Evolutionary conservation across 2,888 invertebrate genomes (phyloP), one percentile per base, ranked within the genome.

Genomic region (Keiferia lycopersicella): DNA sequence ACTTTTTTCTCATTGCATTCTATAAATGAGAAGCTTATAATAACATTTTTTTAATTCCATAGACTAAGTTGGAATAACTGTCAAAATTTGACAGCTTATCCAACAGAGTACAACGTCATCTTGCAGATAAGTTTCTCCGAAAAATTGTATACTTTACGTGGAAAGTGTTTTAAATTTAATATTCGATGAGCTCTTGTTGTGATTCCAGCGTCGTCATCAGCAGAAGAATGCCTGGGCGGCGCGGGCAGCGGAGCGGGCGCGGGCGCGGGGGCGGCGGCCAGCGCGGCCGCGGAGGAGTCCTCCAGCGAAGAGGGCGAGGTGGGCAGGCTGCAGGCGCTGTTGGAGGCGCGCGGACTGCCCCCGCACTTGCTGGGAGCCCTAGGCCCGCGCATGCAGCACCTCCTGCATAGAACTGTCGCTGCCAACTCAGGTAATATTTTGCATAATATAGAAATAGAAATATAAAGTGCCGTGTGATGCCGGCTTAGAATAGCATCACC

Each of bases 341-440:
- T 99, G 62, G 99, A 99, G 89, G 97, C 98, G 14, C 93, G 98
- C 71, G 99, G 99, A 30, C 87, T 99, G 72, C 98, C 99, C n/a
- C 98, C 98, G 14, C 98, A 99, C 83, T 93, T 99, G 67, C 97
- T 99, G 76, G 98, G 98, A 41, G 98, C 98, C 0, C 93, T 99
- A 63, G 99, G 98, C 0, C 98, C 99, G 59, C 94, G 99, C 62
- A 98, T 99, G 98, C 98, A 99, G 82, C 98, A 98, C 81, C 92
- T 99, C 65, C 91, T 99, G 68, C 98, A 99, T 82, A 94, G 98
- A 72, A 98, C 97, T 70, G 98, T 98, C 94, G 98, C 98, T 59
- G 96, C 96, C 63, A 91, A 91, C 73, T 90, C 91, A 0, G 89
- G 91, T 91, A 66, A 1, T 26, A 26, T 2, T 4, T 26, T 26